Evolutionary conservation across 2,113 vertebrate species (phyloP).

Genomic region (Catharus fuscescens): DNA sequence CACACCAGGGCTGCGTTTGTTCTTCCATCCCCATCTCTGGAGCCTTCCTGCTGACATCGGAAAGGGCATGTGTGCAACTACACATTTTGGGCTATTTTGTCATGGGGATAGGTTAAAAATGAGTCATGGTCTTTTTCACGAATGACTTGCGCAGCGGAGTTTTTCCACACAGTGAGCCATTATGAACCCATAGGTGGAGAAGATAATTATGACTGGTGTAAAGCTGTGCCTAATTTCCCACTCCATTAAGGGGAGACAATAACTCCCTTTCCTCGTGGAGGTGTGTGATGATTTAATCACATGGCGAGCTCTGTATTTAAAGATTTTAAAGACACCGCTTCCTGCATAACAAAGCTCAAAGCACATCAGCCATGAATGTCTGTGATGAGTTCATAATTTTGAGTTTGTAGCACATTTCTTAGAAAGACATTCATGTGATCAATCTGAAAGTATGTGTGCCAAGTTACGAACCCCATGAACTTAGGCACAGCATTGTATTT

Average conservation of each 20-base stretch:
- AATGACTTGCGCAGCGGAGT: background rate
- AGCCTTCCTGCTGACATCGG: background rate
- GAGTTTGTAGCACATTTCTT: background rate
- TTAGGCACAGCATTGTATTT: background rate
- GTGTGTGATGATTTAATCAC: slow-evolving; percentile 43
- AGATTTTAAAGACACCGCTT: slow-evolving; percentile 24
- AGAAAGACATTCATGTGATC: background rate
- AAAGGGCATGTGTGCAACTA: background rate
- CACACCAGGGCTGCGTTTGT: background rate
- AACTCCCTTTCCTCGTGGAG: slow-evolving; percentile 15
- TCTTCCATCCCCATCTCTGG: background rate
- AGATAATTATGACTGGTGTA: slow-evolving; percentile 36
- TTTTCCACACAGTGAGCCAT: slow-evolving; percentile 32
- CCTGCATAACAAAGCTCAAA: background rate
- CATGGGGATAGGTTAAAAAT: slow-evolving; percentile 30
- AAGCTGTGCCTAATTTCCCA: slow-evolving; percentile 61
- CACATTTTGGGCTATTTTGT: slow-evolving; percentile 31
- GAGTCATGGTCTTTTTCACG: slow-evolving; percentile 32
- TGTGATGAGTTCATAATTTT: background rate
- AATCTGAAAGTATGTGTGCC: background rate
- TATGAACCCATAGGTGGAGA: slow-evolving; percentile 38
- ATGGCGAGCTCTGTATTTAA: slow-evolving; percentile 32
- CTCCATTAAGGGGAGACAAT: slow-evolving; percentile 29
- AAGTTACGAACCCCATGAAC: background rate
- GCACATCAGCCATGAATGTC: background rate